phyloP scores from a whole-genome alignment of 2,797 vertebrate species.

The Chrysocyon brachyurus region DNA sequence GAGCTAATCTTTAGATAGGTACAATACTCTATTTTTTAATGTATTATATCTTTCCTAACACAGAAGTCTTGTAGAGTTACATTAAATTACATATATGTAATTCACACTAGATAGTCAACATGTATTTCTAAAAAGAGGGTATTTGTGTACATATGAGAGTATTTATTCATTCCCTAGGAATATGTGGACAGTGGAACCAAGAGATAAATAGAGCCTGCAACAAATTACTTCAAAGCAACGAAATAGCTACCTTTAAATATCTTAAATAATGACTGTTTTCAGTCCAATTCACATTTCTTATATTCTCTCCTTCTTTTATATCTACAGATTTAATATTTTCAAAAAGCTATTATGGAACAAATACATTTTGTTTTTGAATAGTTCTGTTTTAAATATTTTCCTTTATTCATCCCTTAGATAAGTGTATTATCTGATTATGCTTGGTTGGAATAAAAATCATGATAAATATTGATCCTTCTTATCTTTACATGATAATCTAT shows the following conservation, averaged over 20 bases:
- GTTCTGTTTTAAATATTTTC: not conserved
- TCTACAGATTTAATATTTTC: not conserved
- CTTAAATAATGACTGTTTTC: not conserved
- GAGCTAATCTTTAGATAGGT: not conserved
- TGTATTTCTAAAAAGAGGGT: not conserved
- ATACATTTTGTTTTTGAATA: not conserved
- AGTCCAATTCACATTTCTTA: not conserved
- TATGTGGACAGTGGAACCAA: not conserved
- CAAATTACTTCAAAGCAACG: not conserved
- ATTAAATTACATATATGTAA: not conserved
- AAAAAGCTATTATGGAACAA: not conserved
- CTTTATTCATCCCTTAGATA: not conserved
- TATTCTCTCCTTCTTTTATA: not conserved
- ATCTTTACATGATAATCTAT: not conserved
- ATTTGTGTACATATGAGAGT: not conserved
- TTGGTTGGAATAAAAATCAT: not conserved
- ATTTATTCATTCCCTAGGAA: not conserved
- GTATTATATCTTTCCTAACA: not conserved
- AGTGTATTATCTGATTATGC: not conserved
- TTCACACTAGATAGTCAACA: not conserved
- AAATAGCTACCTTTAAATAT: not conserved
- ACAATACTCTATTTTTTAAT: not conserved
- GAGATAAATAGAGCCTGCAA: not conserved
- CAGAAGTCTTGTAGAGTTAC: not conserved
- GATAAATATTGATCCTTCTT: not conserved